Conservation (phyloP, 2,797 vertebrate genomes). For the Trachurus trachurus region DNA sequence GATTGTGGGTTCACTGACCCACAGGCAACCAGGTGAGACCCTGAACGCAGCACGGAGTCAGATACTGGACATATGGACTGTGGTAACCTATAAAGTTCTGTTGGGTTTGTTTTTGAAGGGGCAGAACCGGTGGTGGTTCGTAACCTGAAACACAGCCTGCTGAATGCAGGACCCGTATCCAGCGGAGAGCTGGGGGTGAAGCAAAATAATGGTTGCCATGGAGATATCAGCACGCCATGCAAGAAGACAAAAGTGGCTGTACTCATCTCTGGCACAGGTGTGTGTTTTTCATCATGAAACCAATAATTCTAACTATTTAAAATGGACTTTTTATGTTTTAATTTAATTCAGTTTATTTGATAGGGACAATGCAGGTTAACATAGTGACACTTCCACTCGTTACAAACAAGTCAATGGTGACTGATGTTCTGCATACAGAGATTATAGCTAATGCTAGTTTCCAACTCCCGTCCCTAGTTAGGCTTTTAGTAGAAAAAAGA, state of each 20-base stretch:
- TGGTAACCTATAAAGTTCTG: background rate
- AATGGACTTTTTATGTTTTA: no score
- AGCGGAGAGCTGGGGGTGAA: background rate
- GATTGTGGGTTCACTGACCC: slow-evolving; percentile 90
- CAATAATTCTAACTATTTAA: no score
- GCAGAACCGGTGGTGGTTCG: slow-evolving; percentile 77
- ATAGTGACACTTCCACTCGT: no score
- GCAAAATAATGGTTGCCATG: slow-evolving; percentile 33
- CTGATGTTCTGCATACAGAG: no score
- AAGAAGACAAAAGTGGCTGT: slow-evolving; percentile 89
- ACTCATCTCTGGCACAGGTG: slow-evolving; percentile 97
- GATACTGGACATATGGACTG: background rate
- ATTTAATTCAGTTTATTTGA: no score
- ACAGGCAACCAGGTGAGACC: slow-evolving; percentile 84
- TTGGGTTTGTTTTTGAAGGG: slow-evolving; percentile 57
- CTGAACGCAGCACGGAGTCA: background rate
- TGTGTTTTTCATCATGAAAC: background rate
- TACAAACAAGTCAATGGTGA: no score
- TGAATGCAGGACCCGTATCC: slow-evolving; percentile 39
- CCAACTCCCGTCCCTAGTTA: no score
- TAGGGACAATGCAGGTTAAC: no score
- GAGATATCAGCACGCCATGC: slow-evolving; percentile 52
- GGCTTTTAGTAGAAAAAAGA: no score
- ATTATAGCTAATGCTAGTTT: no score
- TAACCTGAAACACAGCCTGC: slow-evolving; percentile 81